A percentile compares a stretch with the other conserved stretches of the same genome.
Evolutionary conservation across 2,888 invertebrate genomes (phyloP).

Genomic region (Scelioninae gen. 2): DNA sequence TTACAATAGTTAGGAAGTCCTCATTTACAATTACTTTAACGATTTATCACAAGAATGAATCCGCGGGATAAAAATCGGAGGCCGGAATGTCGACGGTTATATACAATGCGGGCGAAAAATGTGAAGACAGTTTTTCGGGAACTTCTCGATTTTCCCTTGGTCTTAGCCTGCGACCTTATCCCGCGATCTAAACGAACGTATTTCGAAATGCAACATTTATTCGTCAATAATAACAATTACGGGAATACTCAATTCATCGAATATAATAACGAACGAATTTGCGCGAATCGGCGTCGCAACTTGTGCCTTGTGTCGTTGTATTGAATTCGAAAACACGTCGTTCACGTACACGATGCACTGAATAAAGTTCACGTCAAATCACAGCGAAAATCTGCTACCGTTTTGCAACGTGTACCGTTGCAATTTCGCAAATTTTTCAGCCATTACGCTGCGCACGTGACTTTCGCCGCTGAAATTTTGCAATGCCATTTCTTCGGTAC

Average conservation of each 20-base stretch:
- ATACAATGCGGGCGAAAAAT: slow-evolving; percentile 6
- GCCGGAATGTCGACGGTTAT: slow-evolving; percentile 9
- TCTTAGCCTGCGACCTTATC: not conserved
- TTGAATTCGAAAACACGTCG: slow-evolving; percentile 26
- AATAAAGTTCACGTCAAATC: slow-evolving; percentile 5
- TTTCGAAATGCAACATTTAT: slow-evolving; percentile 31
- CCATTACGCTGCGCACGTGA: not conserved
- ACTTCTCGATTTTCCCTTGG: not conserved
- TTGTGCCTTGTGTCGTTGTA: slow-evolving; percentile 39
- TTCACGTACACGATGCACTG: slow-evolving; percentile 3
- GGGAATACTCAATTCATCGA: slow-evolving; percentile 18
- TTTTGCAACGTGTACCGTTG: not conserved
- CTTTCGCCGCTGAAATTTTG: not conserved
- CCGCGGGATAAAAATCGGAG: slow-evolving; percentile 4
- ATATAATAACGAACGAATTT: slow-evolving; percentile 25
- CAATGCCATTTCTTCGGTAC: too few relatives aligned
- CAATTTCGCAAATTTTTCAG: not conserved
- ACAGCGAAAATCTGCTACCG: not conserved
- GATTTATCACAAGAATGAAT: slow-evolving; percentile 50
- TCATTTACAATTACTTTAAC: slow-evolving; percentile 44
- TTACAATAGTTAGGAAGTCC: slow-evolving; percentile 50
- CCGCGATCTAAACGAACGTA: slow-evolving; percentile 12
- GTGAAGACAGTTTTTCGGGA: not conserved
- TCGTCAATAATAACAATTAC: slow-evolving; percentile 30
- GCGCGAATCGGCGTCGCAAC: slow-evolving; percentile 6